These are phyloP conservation scores for Bedellia somnulentella DNA, from an alignment of 2,888 invertebrate species.

Conservation along the genomic window DNA sequence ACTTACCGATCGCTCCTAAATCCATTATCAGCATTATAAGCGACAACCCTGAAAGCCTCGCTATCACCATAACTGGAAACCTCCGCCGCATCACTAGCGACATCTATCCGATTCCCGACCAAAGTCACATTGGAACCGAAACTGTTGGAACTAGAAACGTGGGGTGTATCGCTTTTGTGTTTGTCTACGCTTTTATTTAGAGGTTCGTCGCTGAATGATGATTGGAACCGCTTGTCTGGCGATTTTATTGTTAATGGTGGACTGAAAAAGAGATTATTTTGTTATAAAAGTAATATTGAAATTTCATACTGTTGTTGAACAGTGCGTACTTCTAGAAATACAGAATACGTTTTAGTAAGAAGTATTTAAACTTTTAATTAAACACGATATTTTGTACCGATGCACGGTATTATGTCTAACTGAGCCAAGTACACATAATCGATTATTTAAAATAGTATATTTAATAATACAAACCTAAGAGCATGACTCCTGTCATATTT, in stretches of 20 bases:
- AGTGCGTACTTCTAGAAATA: no score
- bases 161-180: slow-evolving; percentile 25
- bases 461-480: no score
- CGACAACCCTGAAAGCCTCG: slow-evolving; percentile 63
- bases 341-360: no score
- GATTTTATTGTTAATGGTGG: slow-evolving; percentile 27
- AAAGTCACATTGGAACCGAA: slow-evolving; percentile 83
- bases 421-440: no score
- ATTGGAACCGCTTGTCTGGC: slow-evolving; percentile 34
- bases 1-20: slow-evolving; percentile 40
- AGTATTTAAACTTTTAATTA: no score
- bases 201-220: slow-evolving; percentile 39
- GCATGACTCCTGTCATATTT: slow-evolving; percentile 62
- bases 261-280: slow-evolving; percentile 17
- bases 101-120: slow-evolving; percentile 85
- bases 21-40: slow-evolving; percentile 65
- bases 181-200: slow-evolving; percentile 24
- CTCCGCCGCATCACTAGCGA: slow-evolving; percentile 44
- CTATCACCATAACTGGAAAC: slow-evolving; percentile 16
- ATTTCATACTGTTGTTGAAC: no score
- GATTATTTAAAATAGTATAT: no score
- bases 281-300: no score
- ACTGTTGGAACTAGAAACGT: slow-evolving; percentile 60
- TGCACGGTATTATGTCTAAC: no score
- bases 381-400: no score